A percentile compares a stretch with the other conserved stretches of the same genome.
These are phyloP conservation scores for Caprella mutica DNA, from an alignment of 2,888 invertebrate genomes.

Conservation along the genomic window DNA sequence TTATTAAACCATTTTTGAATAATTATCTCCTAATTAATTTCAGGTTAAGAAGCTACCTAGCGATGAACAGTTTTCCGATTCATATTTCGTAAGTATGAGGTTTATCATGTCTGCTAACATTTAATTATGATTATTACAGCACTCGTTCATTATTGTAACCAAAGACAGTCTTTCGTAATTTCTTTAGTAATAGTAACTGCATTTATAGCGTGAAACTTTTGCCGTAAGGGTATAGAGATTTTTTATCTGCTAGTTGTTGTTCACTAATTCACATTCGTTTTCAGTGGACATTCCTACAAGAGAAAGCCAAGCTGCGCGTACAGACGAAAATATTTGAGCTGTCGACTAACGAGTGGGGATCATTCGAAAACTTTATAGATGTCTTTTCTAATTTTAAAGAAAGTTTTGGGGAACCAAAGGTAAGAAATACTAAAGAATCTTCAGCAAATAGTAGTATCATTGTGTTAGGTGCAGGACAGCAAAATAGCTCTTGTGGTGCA, in stretches of 20 bases:
- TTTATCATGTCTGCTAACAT: neutral
- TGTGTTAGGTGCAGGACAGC: too few species aligned
- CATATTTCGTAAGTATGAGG: constrained; percentile 26
- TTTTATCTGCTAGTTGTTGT: neutral
- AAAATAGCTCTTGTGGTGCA: too few species aligned
- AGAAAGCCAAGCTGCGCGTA: constrained; percentile 35
- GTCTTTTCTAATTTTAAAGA: constrained; percentile 40
- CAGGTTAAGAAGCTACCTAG: constrained; percentile 27
- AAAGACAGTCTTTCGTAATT: too few species aligned
- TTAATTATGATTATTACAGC: neutral
- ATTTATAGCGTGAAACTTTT: neutral
- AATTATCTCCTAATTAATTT: too few species aligned
- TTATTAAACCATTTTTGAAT: neutral
- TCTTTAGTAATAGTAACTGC: too few species aligned
- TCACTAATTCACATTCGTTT: constrained; percentile 38
- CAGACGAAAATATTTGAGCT: constrained; percentile 35
- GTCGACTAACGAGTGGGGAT: constrained; percentile 40
- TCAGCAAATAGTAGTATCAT: too few species aligned
- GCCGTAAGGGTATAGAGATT: neutral
- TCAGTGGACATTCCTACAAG: constrained; percentile 37
- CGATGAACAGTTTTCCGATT: constrained; percentile 31
- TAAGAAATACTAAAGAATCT: too few species aligned
- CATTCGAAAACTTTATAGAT: constrained; percentile 39
- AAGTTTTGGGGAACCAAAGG: constrained; percentile 36
- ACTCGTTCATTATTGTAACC: too few species aligned